Base-by-base conservation (phyloP, 2,113 vertebrate species). In the Meleagris gallopavo region DNA sequence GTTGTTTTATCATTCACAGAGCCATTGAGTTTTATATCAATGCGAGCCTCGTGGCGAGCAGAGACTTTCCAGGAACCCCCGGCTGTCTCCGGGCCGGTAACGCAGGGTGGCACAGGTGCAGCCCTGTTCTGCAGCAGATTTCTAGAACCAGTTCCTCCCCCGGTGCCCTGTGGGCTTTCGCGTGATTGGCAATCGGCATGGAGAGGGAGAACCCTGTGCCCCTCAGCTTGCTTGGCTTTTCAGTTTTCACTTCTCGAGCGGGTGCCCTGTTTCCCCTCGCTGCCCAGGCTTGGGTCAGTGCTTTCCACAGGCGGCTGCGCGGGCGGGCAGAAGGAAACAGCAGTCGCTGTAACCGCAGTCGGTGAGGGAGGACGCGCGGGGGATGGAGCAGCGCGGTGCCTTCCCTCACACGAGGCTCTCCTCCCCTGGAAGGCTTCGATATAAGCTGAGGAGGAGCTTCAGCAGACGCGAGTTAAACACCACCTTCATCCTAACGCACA, bases 321-420 rank as follows among this genome's bases (percentile, higher is more conserved):
- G 9, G 36, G 3, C 8, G 13, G 20, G 19, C 0, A 6, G 43
- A 24, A 32, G 57, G 10, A 15, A 73, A 12, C 7, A 46, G 10
- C 1, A 6, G 71, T 1, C 25, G 2, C 40, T 54, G 48, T 2
- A 6, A 55, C 45, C 34, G 24, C 29, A 45, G 32, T 13, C 27
- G 4, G 7, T 7, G 18, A 4, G 32, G 22, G 30, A 21, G 60
- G 32, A 46, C 6, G 9, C 1, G 0, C 4, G 5, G 17, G 15
- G 30, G 40, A 27, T 1, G 10, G 16, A 74, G 64, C 27, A 7
- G 45, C 3, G 32, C 43, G 67, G 11, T 8, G 13, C 65, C 29
- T 60, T 34, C 62, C 34, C 74, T 67, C 48, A 6, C 11, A 13
- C 6, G 45, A 73, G 45, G 22, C 3, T 64, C 78, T 76, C 43